Conservation (phyloP, 2,113 vertebrate genomes). For the Lagopus muta region DNA sequence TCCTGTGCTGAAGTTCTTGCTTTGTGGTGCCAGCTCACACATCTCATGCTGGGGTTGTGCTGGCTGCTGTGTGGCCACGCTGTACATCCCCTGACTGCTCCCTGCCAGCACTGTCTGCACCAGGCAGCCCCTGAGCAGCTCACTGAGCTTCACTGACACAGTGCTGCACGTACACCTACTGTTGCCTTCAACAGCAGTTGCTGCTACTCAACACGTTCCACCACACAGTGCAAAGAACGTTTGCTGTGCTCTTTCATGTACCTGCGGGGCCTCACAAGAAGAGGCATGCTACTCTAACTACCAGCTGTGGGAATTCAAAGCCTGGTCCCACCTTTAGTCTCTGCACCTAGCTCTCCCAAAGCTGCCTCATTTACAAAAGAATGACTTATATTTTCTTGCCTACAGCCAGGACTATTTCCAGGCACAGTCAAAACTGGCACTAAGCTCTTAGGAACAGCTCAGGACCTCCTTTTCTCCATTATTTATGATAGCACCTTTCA, state of each 20-base stretch:
- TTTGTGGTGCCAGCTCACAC: constrained; percentile 1
- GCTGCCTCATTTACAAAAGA: neutral
- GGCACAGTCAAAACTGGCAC: neutral
- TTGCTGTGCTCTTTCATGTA: neutral
- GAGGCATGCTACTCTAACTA: neutral
- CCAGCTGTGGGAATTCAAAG: neutral
- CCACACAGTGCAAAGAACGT: neutral
- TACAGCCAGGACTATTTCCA: neutral
- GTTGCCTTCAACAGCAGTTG: neutral
- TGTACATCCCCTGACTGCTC: constrained; percentile 45
- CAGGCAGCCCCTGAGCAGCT: neutral
- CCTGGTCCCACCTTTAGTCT: neutral
- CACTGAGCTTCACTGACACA: neutral
- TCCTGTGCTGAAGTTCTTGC: neutral
- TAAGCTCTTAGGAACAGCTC: neutral
- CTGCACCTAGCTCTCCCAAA: neutral
- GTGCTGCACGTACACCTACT: neutral
- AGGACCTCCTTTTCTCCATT: neutral
- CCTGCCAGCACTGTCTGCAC: neutral
- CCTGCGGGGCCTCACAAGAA: neutral
- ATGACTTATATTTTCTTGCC: neutral
- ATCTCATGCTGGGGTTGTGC: neutral
- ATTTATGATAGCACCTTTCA: neutral
- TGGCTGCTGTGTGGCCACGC: constrained; percentile 2
- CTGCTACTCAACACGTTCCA: neutral